A percentile compares a stretch with the other conserved stretches of the same genome.
Conservation (phyloP, 2,888 invertebrate genomes). For the Laothoe populi region DNA sequence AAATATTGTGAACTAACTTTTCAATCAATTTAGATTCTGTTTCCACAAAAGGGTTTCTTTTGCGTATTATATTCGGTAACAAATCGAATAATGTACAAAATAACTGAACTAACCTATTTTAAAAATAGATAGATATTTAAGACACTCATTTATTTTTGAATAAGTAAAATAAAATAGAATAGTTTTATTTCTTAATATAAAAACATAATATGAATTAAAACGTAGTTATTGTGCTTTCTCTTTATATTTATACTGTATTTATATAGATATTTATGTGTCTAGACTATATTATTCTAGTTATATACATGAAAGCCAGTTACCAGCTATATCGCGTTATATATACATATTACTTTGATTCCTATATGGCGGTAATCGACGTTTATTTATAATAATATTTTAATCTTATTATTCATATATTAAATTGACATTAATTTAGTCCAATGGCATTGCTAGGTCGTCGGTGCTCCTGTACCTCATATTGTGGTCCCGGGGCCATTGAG, state of each 20-base stretch:
- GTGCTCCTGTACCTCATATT: slow-evolving; percentile 77
- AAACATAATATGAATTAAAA: background rate
- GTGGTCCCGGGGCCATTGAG: slow-evolving; percentile 82
- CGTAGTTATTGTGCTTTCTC: slow-evolving; percentile 7
- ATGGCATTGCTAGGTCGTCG: slow-evolving; percentile 63
- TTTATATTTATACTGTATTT: background rate
- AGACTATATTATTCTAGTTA: slow-evolving; percentile 14
- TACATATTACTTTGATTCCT: slow-evolving; percentile 37
- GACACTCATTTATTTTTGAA: too few species aligned
- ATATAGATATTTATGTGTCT: background rate
- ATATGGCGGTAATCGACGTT: slow-evolving; percentile 34
- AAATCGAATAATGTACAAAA: too few species aligned
- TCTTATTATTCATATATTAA: slow-evolving; percentile 25
- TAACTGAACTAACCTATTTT: too few species aligned
- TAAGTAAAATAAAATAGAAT: too few species aligned
- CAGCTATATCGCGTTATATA: slow-evolving; percentile 31
- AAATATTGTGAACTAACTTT: too few species aligned
- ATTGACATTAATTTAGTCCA: slow-evolving; percentile 39
- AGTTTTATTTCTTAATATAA: too few species aligned
- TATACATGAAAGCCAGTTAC: slow-evolving; percentile 20
- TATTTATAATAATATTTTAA: slow-evolving; percentile 31
- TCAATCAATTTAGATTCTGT: too few species aligned
- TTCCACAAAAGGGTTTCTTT: too few species aligned
- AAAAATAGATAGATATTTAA: too few species aligned
- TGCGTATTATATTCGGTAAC: too few species aligned